Evolutionary conservation across 2,113 vertebrate species (phyloP).

Genomic region (Axis porcinus): DNA sequence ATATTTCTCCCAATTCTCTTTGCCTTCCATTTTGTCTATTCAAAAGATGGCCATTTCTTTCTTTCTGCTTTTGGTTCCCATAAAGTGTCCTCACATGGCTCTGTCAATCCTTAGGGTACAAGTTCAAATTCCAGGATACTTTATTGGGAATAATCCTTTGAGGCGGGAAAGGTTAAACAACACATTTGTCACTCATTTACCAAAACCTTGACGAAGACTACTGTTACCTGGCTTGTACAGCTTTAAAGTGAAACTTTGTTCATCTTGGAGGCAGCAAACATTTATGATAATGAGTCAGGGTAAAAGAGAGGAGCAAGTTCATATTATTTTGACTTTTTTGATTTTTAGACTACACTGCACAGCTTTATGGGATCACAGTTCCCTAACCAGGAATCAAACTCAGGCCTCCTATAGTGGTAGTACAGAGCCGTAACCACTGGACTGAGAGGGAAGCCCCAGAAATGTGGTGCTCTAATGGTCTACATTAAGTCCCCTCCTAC

Average conservation of each 20-base stretch:
- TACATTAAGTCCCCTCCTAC: not conserved
- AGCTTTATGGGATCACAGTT: not conserved
- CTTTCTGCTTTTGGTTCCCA: not conserved
- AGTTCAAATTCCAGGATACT: not conserved
- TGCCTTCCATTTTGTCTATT: not conserved
- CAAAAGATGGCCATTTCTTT: not conserved
- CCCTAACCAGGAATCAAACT: not conserved
- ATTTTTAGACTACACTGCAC: not conserved
- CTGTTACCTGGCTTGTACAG: not conserved
- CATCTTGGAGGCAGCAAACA: not conserved
- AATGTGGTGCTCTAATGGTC: not conserved
- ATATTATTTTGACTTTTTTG: not conserved
- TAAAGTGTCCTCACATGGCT: not conserved
- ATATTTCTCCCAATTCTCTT: not conserved
- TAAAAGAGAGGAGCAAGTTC: not conserved
- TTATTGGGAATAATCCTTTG: not conserved
- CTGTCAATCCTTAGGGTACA: not conserved
- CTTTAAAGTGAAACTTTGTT: not conserved
- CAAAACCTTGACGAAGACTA: not conserved
- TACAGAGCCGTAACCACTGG: not conserved
- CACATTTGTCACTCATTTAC: not conserved
- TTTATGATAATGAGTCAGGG: not conserved
- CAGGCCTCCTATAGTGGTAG: not conserved
- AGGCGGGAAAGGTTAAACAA: not conserved
- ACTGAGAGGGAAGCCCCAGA: not conserved